A percentile compares a stretch with the other conserved stretches of the same genome.
phyloP scores from a whole-genome alignment of 2,888 invertebrate species.

The Lasioglossum lativentre region DNA sequence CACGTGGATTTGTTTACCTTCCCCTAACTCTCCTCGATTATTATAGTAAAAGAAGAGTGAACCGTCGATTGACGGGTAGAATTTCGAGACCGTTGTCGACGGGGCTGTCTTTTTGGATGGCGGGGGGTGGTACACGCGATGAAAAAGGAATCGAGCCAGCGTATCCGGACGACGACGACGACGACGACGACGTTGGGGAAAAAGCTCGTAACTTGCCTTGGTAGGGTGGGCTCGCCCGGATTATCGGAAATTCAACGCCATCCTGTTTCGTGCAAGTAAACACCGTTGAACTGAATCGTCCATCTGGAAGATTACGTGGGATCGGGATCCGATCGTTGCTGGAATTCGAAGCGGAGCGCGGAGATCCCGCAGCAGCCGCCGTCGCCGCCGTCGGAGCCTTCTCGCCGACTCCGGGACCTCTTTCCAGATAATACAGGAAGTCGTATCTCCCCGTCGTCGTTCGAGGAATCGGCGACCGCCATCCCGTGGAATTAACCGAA shows the following conservation, averaged over 20 bases:
- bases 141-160: constrained; percentile 12
- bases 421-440: constrained; percentile 54
- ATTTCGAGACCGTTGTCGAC: constrained; percentile 5
- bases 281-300: constrained; percentile 62
- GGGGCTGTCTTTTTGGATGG: background rate
- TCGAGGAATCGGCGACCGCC: constrained; percentile 38
- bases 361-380: constrained; percentile 9
- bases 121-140: background rate
- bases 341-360: constrained; percentile 48
- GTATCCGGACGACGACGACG: constrained; percentile 19
- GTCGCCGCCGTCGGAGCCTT: constrained; percentile 12
- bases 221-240: constrained; percentile 23
- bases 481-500: constrained; percentile 64
- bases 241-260: constrained; percentile 64
- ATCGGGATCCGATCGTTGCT: constrained; percentile 50
- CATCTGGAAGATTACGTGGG: constrained; percentile 63
- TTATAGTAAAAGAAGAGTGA: background rate
- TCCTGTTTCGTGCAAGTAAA: constrained; percentile 59
- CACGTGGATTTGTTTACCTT: too few relatives aligned
- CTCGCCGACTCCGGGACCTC: constrained; percentile 8
- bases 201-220: constrained; percentile 34
- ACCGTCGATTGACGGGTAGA: background rate
- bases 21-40: background rate
- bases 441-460: constrained; percentile 30
- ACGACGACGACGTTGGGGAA: constrained; percentile 21